A percentile compares a stretch with the other conserved stretches of the same genome.
Evolutionary conservation across 2,888 invertebrate genomes (phyloP).

Genomic region (Drosophila cognata): DNA sequence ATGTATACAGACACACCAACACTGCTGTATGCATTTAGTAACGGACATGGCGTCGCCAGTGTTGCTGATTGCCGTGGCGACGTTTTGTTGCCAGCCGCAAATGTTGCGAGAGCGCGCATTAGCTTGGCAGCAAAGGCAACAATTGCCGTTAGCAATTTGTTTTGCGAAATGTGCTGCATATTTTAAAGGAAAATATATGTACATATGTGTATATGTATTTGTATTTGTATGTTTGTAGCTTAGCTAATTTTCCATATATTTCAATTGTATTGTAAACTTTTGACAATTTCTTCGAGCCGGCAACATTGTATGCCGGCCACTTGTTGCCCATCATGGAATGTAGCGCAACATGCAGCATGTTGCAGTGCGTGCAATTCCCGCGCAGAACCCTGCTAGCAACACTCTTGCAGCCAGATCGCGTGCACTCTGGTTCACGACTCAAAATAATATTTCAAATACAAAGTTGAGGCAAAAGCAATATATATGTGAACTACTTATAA

Average conservation of each 20-base stretch:
- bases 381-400: constrained; percentile 6
- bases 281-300: not conserved
- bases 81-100: constrained; percentile 21
- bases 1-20: not conserved
- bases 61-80: constrained; percentile 2
- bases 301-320: constrained; percentile 47
- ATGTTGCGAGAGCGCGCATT: constrained; percentile 32
- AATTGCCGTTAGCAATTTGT: constrained; percentile 7
- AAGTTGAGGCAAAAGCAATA: not conserved
- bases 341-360: constrained; percentile 36
- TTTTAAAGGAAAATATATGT: not conserved
- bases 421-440: constrained; percentile 31
- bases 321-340: constrained; percentile 59
- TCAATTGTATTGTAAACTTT: not conserved
- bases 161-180: not conserved
- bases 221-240: not conserved
- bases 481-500: not conserved
- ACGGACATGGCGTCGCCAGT: constrained; percentile 5
- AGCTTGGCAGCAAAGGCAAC: constrained; percentile 7
- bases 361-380: constrained; percentile 3
- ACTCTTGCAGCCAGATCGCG: constrained; percentile 26
- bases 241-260: not conserved
- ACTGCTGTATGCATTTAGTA: constrained; percentile 2
- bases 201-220: no score
- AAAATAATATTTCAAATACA: not conserved